Evolutionary conservation across 2,113 vertebrate species (phyloP), one percentile per base, ranked within the genome.

Genomic region (Nothoprocta pentlandii): DNA sequence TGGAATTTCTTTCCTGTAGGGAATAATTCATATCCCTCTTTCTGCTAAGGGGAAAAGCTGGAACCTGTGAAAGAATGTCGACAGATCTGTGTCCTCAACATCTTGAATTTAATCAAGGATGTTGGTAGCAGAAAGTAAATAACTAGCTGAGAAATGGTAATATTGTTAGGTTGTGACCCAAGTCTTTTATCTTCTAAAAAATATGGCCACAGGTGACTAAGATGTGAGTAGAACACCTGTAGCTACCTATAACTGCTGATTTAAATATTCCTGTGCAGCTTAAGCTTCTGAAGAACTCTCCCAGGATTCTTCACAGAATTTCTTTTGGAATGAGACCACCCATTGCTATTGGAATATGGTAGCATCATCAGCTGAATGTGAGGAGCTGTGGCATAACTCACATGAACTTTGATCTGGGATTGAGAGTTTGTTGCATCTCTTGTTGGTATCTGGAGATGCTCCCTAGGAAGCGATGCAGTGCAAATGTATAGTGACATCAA

Each of bases 21-120:
- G 17, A 96, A 95, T 94, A 84, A 87, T 95, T 95, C 87, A 87
- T 87, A 79, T 56, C 62, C 42, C 42, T 58, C 80, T 70, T 91
- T 69, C 62, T 86, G 59, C 61, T 92, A 92, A 95, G 66, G 41
- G 68, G 16, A n/a, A 88, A 87, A 51, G 17, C 87, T 94, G 8
- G 34, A 36, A 44, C 44, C 64, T 41, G 51, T 84, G 28, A 90
- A 64, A 77, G 68, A 78, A 47, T 63, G 36, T 71, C 32, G 6
- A 10, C 17, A 90, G 64, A 74, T 59, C n/a, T 46, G 46, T 41
- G 41, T 81, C 22, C 36, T 89, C 16, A 12, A 67, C 10, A 67
- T 58, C 20, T 68, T 89, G 36, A 54, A 16, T 69, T 64, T n/a
- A 54, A 28, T 6, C 20, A 61, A 56, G 44, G 39, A 22, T 77